phyloP scores from a whole-genome alignment of 2,888 invertebrate genomes.

The Pyrrhia umbra region DNA sequence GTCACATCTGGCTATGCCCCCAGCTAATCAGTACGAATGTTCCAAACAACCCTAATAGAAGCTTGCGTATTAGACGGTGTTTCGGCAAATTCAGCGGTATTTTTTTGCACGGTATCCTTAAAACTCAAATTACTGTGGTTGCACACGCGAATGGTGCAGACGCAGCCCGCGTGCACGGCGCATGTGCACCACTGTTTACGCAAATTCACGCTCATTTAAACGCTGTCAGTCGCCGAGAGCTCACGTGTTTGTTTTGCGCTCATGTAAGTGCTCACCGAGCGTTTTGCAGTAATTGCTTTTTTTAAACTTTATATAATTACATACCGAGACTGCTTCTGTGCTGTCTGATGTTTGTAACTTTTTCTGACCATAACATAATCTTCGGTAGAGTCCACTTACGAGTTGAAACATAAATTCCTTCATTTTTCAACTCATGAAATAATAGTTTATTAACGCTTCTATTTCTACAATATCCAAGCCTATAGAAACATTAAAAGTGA shows the following conservation, averaged over 20 bases:
- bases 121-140: constrained; percentile 36
- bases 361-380: constrained; percentile 27
- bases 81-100: constrained; percentile 34
- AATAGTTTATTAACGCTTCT: not conserved
- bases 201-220: constrained; percentile 53
- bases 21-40: constrained; percentile 4
- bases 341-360: constrained; percentile 31
- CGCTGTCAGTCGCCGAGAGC: constrained; percentile 43
- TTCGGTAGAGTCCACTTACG: not conserved
- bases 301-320: constrained; percentile 45
- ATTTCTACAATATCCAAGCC: not conserved
- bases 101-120: constrained; percentile 29
- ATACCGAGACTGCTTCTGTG: constrained; percentile 23
- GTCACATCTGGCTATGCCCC: too few relatives aligned
- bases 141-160: constrained; percentile 31
- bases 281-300: constrained; percentile 47
- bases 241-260: constrained; percentile 50
- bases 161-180: constrained; percentile 17
- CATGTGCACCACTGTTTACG: constrained; percentile 46
- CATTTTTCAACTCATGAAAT: not conserved
- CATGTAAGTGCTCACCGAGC: constrained; percentile 43
- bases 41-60: constrained; percentile 12
- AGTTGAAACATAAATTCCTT: constrained; percentile 3
- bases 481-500: constrained; percentile 20
- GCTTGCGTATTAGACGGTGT: constrained; percentile 32